A percentile compares a stretch with the other conserved stretches of the same genome.
Conservation (phyloP, 2,113 vertebrate genomes). For the Dipodomys ordii region DNA sequence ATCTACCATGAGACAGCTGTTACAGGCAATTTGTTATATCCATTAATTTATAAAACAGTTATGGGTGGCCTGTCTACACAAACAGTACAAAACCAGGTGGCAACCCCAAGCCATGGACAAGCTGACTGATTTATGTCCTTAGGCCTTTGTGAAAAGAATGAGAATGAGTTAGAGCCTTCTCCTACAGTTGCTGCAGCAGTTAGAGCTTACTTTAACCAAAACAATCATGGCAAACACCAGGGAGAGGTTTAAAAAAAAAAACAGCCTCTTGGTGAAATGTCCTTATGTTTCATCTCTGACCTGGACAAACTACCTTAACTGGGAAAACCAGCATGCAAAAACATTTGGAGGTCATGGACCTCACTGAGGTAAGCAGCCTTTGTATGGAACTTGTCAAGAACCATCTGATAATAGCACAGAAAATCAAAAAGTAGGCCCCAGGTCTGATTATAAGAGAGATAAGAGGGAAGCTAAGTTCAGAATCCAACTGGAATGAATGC, state of each 20-base stretch:
- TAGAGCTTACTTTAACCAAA: background rate
- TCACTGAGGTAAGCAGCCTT: slow-evolving; percentile 33
- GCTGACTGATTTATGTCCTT: background rate
- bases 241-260: background rate
- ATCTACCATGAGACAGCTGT: background rate
- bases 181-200: background rate
- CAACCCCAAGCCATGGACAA: background rate
- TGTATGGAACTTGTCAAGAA: slow-evolving; percentile 55
- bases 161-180: background rate
- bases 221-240: background rate
- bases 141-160: background rate
- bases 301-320: slow-evolving; percentile 28
- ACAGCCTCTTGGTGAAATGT: background rate
- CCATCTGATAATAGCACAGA: slow-evolving; percentile 54
- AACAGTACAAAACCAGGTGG: background rate
- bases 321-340: slow-evolving; percentile 28
- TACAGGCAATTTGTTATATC: background rate
- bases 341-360: slow-evolving; percentile 51
- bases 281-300: background rate
- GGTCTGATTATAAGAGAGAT: slow-evolving; percentile 59
- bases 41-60: slow-evolving; percentile 9
- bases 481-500: slow-evolving; percentile 37
- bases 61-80: background rate
- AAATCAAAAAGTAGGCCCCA: slow-evolving; percentile 59
- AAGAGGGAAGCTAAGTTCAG: slow-evolving; percentile 20